Conservation (phyloP, 2,113 vertebrate genomes). For the Anarrhichthys ocellatus region DNA sequence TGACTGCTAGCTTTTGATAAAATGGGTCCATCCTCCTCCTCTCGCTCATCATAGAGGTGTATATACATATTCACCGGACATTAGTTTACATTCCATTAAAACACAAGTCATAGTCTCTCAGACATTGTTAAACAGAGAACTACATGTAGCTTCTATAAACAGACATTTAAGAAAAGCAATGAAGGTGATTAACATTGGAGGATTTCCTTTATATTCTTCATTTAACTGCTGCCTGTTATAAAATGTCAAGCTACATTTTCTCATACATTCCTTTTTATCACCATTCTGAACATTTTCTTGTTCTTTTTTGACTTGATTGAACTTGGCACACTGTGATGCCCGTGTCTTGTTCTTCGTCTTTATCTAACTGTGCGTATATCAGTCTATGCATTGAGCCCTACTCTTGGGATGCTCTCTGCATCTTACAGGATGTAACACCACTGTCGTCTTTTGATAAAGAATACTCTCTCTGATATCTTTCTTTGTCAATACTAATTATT, state of each 20-base stretch:
- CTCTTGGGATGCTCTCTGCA: neutral
- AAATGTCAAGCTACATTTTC: neutral
- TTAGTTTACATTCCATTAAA: constrained; percentile 49
- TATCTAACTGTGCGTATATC: neutral
- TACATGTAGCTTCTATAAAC: constrained; percentile 8
- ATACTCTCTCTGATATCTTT: constrained; percentile 5
- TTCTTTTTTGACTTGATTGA: neutral
- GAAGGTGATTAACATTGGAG: neutral
- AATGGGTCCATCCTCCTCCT: neutral
- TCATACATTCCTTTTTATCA: neutral
- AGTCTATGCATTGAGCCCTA: neutral
- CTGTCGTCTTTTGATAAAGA: neutral
- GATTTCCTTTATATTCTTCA: neutral
- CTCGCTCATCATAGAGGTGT: neutral
- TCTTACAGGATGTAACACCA: neutral
- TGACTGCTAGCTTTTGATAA: constrained; percentile 9
- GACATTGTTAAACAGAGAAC: constrained; percentile 19
- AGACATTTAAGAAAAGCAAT: neutral
- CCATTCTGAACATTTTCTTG: neutral
- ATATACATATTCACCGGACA: neutral
- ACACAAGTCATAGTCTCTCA: constrained; percentile 13
- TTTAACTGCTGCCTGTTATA: neutral
- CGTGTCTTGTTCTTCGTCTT: neutral
- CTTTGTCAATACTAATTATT: constrained; percentile 44
- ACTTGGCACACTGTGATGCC: neutral